phyloP scores from a whole-genome alignment of 2,113 vertebrate genomes.

The Sylvia atricapilla region DNA sequence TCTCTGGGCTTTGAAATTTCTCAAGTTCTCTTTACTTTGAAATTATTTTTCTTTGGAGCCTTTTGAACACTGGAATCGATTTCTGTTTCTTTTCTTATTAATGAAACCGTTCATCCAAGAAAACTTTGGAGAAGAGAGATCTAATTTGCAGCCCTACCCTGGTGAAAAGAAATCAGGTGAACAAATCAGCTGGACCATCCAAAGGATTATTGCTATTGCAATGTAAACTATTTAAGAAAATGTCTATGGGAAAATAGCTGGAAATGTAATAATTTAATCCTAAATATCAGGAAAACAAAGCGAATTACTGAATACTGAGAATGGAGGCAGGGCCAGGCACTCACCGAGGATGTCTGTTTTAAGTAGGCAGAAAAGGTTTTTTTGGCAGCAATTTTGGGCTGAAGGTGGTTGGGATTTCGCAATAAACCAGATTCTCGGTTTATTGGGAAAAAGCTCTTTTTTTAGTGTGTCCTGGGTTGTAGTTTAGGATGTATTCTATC shows the following conservation, averaged over 20 bases:
- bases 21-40: constrained; percentile 1
- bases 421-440: not conserved
- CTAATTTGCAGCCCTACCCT: constrained; percentile 47
- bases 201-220: constrained; percentile 28
- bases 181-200: constrained; percentile 28
- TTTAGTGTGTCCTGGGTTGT: no score
- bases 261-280: constrained; percentile 45
- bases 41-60: constrained; percentile 6
- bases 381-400: not conserved
- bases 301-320: not conserved
- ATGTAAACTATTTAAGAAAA: constrained; percentile 29
- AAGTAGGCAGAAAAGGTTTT: not conserved
- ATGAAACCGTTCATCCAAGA: constrained; percentile 49
- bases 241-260: constrained; percentile 13
- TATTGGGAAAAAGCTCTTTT: not conserved
- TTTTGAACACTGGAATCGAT: constrained; percentile 23
- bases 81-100: constrained; percentile 42
- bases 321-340: not conserved
- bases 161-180: constrained; percentile 48
- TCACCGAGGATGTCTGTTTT: not conserved
- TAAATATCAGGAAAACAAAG: constrained; percentile 24
- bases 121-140: constrained; percentile 36
- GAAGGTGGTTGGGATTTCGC: rapidly evolving
- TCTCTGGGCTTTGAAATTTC: not conserved
- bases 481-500: no score